These are phyloP conservation scores for Xenentodon cancila DNA, from an alignment of 2,797 vertebrate species.

Conservation along the genomic window DNA sequence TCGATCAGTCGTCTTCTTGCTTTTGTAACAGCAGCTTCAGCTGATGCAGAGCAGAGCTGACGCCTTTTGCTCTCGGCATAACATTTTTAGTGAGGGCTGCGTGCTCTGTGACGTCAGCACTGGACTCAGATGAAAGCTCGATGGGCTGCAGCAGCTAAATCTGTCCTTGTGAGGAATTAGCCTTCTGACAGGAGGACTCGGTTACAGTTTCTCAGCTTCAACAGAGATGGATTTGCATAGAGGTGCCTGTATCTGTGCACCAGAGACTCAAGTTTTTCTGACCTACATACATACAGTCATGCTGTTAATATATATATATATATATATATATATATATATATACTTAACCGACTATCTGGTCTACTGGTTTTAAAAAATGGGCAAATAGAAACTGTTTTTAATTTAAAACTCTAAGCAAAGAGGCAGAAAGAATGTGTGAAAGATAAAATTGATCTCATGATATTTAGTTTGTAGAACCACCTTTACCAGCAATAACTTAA, in stretches of 20 bases:
- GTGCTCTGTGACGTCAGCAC: conserved; percentile 47
- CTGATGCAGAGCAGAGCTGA: conserved; percentile 51
- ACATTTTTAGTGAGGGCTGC: conserved; percentile 37
- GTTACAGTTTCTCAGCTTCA: conserved; percentile 60
- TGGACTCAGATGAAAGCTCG: conserved; percentile 67
- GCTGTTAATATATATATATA: conserved; percentile 1
- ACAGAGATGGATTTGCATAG: conserved; percentile 34
- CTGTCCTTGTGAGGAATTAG: conserved; percentile 66
- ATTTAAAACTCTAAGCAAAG: no score
- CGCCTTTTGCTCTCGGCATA: conserved; percentile 55
- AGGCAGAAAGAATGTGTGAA: no score
- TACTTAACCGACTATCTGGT: no score
- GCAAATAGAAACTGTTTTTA: no score
- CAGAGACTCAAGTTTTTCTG: conserved; percentile 40
- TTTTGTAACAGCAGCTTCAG: conserved; percentile 10
- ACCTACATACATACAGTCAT: conserved; percentile 40
- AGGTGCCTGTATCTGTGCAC: conserved; percentile 38
- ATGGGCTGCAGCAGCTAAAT: conserved; percentile 57
- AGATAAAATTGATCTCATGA: no score
- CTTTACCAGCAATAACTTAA: no score
- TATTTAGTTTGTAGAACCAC: no score
- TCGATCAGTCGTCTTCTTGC: conserved; percentile 6
- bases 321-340: background rate
- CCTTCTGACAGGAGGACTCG: conserved; percentile 59
- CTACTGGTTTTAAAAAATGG: no score